Evolutionary conservation across 2,888 invertebrate species (phyloP).

Genomic region (Latheticus oryzae): DNA sequence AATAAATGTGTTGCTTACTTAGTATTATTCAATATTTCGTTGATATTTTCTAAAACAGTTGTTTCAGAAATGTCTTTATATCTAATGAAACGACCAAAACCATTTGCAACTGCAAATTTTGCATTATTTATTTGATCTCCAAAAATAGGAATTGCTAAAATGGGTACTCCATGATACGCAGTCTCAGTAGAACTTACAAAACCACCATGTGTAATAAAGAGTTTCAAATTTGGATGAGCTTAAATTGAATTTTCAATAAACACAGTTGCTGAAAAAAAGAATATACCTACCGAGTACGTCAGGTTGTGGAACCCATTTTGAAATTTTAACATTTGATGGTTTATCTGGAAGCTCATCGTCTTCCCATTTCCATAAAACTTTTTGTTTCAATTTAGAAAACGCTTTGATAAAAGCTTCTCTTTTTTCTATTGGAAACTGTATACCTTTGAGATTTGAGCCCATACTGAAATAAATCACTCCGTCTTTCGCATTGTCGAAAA

Average conservation of each 20-base stretch:
- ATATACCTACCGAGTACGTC: slow-evolving; percentile 53
- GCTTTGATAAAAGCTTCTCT: slow-evolving; percentile 68
- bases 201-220: slow-evolving; percentile 38
- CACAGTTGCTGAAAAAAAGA: not conserved
- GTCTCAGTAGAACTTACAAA: slow-evolving; percentile 37
- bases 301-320: slow-evolving; percentile 57
- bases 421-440: slow-evolving; percentile 68
- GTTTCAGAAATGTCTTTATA: not conserved
- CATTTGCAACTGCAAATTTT: slow-evolving; percentile 7
- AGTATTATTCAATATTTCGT: slow-evolving; percentile 41
- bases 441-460: slow-evolving; percentile 71
- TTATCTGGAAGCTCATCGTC: slow-evolving; percentile 59
- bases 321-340: slow-evolving; percentile 63
- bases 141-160: slow-evolving; percentile 40
- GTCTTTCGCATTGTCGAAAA: slow-evolving; percentile 67
- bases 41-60: slow-evolving; percentile 21
- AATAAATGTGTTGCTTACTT: slow-evolving; percentile 29
- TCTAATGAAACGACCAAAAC: slow-evolving; percentile 21
- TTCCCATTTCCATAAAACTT: slow-evolving; percentile 78
- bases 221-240: slow-evolving; percentile 37
- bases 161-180: slow-evolving; percentile 40
- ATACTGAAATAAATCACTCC: slow-evolving; percentile 72
- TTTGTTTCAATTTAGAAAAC: slow-evolving; percentile 71
- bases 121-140: slow-evolving; percentile 35
- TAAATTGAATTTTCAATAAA: not conserved